Percentiles rank a stretch among this genome's conserved stretches.
Conservation (phyloP, 2,797 vertebrate genomes). For the Spinus pinus region DNA sequence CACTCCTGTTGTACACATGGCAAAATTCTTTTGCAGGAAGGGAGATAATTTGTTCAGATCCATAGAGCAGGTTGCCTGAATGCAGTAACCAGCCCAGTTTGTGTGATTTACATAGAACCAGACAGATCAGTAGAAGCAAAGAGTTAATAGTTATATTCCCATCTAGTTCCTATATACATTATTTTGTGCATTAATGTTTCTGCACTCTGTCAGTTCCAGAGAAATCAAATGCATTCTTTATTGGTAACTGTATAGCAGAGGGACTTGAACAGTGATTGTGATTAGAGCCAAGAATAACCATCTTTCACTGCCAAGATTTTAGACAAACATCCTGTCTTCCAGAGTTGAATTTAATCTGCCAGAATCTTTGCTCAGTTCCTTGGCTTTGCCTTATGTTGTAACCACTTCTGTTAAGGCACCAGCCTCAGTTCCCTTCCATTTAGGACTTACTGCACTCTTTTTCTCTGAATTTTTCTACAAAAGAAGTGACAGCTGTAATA, state of each 20-base stretch:
- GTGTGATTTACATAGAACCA: not conserved
- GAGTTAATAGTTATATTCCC: not conserved
- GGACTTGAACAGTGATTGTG: not conserved
- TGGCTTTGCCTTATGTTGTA: not conserved
- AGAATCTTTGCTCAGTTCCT: not conserved
- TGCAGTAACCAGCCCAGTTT: not conserved
- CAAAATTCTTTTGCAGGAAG: not conserved
- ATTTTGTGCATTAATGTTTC: not conserved
- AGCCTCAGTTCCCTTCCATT: not conserved
- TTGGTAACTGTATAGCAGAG: slow-evolving; percentile 28
- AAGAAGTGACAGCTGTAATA: not conserved
- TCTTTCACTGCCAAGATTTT: slow-evolving; percentile 11
- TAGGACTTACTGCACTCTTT: not conserved
- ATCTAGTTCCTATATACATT: not conserved
- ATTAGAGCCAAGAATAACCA: slow-evolving; percentile 46
- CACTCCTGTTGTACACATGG: not conserved
- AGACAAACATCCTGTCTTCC: slow-evolving; percentile 58
- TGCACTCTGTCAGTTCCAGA: not conserved
- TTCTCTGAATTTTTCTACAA: not conserved
- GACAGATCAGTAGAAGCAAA: not conserved
- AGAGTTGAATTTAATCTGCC: slow-evolving; percentile 1
- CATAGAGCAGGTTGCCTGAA: not conserved
- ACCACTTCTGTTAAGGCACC: not conserved
- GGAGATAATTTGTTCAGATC: not conserved
- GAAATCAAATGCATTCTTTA: slow-evolving; percentile 29